Evolutionary conservation across 2,113 vertebrate genomes (phyloP), one percentile per base, ranked within the genome.

Genomic region (Copsychus sechellarum): DNA sequence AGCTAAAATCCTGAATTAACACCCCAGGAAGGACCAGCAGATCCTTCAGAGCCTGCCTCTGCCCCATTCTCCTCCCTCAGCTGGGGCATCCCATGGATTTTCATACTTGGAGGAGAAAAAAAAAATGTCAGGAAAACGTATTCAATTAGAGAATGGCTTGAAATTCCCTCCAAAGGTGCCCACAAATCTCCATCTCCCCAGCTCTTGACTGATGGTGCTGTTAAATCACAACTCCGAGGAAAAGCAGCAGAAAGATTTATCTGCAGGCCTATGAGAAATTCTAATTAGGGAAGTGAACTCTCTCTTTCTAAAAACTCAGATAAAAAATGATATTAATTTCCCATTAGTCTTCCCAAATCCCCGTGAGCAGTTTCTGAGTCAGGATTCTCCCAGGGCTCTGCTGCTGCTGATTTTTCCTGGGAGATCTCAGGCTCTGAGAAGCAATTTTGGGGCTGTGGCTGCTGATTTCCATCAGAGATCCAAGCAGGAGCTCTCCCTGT

Each of bases 291-390:
- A 93, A 87, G 29, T 5, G 34, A 54, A 57, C 70, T 54, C 4
- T 77, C 78, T 91, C 92, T 60, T 64, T 86, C 86, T 79, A 56
- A 85, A 84, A 95, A 69, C 92, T 89, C 84, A 17, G 82, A 70
- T 95, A 86, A 95, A 87, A 90, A 86, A 74, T 1, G 42, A 45
- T 73, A 91, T 92, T 91, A 91, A 90, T 96, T 95, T 89, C 90
- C 91, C 93, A 96, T 97, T 82, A 83, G 58, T 76, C 85, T 90
- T 43, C 62, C 88, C 87, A 62, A 72, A 24, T 19, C 42, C 76
- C 64, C 88, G 31, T 3, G 51, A 72, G 94, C 62, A 21, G 38
- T 26, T 88, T 56, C 76, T n/a, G 64, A 31, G 51, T 0, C 53
- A 9, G 70, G 66, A 5, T 34, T 56, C 76, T 92, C 76, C 21